A percentile compares a stretch with the other conserved stretches of the same genome.
phyloP scores from a whole-genome alignment of 2,113 vertebrate species.

The Zingel zingel region DNA sequence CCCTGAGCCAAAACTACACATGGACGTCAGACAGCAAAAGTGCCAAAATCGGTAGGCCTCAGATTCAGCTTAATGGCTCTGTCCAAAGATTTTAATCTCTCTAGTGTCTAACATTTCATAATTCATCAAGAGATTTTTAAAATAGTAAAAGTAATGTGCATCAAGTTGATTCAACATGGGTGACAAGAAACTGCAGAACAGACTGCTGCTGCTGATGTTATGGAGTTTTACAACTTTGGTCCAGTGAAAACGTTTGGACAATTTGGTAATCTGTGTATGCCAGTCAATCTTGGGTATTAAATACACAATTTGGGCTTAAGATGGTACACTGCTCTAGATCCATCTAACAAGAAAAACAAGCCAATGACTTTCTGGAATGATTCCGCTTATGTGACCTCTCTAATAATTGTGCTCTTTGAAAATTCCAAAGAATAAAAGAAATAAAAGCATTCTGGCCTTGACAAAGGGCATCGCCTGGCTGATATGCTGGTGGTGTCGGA shows the following conservation, averaged over 20 bases:
- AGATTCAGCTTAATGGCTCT: not conserved
- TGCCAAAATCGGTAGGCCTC: not conserved
- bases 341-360: constrained; percentile 1
- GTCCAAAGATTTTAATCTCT: constrained; percentile 40
- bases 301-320: not conserved
- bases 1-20: constrained; percentile 14
- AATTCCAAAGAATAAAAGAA: not conserved
- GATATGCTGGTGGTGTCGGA: not conserved
- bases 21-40: constrained; percentile 19
- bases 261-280: not conserved
- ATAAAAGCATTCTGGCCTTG: not conserved
- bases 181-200: constrained; percentile 31
- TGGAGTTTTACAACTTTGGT: not conserved
- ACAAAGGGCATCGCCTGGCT: not conserved
- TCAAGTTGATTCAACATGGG: constrained; percentile 60
- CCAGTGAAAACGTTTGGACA: not conserved
- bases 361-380: not conserved
- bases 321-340: not conserved
- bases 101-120: constrained; percentile 30
- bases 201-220: not conserved
- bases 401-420: no score
- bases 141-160: constrained; percentile 7
- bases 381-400: not conserved
- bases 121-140: constrained; percentile 42
- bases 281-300: not conserved